Evolutionary conservation across 2,113 vertebrate species (phyloP).

Genomic region (Chamaea fasciata): DNA sequence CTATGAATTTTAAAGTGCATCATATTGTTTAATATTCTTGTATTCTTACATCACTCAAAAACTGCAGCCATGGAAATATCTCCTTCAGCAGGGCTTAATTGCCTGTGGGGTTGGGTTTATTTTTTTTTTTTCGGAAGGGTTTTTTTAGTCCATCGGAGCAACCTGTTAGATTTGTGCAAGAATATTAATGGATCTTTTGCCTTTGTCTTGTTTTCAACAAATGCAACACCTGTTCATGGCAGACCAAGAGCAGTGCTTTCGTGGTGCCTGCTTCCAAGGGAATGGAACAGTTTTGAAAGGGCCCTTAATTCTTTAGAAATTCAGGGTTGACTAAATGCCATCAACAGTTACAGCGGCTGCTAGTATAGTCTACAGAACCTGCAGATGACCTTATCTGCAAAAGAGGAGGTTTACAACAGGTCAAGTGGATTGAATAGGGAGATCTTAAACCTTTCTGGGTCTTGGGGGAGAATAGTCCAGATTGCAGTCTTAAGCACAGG

Average conservation of each 20-base stretch:
- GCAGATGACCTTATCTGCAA: background rate
- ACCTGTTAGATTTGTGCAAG: background rate
- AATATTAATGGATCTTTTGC: background rate
- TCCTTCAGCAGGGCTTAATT: background rate
- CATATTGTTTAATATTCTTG: background rate
- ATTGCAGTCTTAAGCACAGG: background rate
- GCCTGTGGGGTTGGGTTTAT: background rate
- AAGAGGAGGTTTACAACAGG: background rate
- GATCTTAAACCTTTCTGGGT: background rate
- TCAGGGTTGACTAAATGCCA: background rate
- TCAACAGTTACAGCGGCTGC: background rate
- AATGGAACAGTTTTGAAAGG: background rate
- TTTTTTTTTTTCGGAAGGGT: background rate
- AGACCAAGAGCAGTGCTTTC: background rate
- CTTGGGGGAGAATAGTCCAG: background rate
- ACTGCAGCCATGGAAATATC: background rate
- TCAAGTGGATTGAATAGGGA: background rate
- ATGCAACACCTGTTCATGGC: background rate
- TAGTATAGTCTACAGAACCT: background rate
- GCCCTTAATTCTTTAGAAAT: background rate
- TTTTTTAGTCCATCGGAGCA: background rate
- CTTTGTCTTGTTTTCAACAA: background rate
- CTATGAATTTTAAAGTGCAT: background rate
- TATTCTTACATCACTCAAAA: background rate
- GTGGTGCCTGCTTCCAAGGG: background rate